Evolutionary conservation across 2,113 vertebrate genomes (phyloP), one percentile per base, ranked within the genome.

Genomic region (Phrynocephalus versicolor): DNA sequence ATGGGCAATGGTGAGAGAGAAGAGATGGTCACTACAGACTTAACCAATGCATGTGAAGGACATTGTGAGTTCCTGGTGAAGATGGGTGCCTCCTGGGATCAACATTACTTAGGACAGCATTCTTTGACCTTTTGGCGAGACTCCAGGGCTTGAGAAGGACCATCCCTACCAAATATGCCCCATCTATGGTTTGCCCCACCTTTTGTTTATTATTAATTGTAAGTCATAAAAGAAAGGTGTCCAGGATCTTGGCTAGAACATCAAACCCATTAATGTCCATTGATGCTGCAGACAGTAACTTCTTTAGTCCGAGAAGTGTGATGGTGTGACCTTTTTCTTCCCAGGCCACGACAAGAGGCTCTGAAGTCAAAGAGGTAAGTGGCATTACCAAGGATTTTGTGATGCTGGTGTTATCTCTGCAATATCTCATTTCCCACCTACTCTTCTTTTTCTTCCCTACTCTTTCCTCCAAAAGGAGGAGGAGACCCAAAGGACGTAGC

Each of bases 381-480:
- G 57, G 75, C 8, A 19, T 75, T 33, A 41, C 78, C 73, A 78
- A 30, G 0, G 0, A 27, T 0, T 0, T 80, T 79, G n/a, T 62
- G 23, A 0, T 2, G 15, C 16, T 79, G 83, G 79, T 57, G 1
- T 0, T 51, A 5, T 67, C 64, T 76, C 58, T 82, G 37, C 82
- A 79, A 84, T 86, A 60, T 83, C 89, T 89, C 30, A 13, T 33
- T 73, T 87, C 62, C 77, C 69, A 74, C 10, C 5, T 41, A 58
- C 88, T 84, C 78, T 90, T 82, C 57, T 74, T 60, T 30, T 12
- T 37, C 86, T 12, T 37, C 86, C 95, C 92, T 75, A 77, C 88
- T 93, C 94, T 94, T 90, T 70, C 83, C 95, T 95, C 93, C 91
- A 33, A 41, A 95, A 97, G 96, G 96, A 96, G 96, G 96, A 95